Percentiles rank a stretch among this genome's conserved stretches.
phyloP scores from a whole-genome alignment of 2,797 vertebrate species.

The Cirrhinus mrigala region DNA sequence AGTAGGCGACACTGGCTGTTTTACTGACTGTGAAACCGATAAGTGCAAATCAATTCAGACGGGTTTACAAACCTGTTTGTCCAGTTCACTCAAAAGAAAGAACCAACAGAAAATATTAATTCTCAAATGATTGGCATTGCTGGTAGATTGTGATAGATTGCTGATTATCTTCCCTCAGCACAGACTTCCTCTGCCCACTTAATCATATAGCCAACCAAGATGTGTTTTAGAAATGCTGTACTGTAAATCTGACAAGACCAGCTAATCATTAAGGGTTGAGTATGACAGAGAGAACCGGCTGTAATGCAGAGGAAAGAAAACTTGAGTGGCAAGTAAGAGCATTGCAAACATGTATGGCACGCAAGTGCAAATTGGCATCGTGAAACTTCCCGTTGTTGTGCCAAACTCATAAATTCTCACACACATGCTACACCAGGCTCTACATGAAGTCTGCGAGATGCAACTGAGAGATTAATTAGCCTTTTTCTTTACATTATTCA shows the following conservation, averaged over 20 bases:
- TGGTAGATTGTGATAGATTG: background rate
- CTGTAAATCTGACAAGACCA: conserved; percentile 7
- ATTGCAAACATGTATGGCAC: conserved; percentile 5
- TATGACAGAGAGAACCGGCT: background rate
- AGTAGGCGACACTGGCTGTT: background rate
- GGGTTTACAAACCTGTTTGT: background rate
- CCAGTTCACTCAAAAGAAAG: background rate
- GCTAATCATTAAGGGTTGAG: background rate
- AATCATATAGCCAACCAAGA: conserved; percentile 6
- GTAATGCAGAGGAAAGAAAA: background rate
- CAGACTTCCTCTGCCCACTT: conserved; percentile 9
- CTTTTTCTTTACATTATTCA: background rate
- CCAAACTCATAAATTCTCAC: background rate
- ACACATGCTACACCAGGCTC: background rate
- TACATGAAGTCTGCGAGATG: background rate
- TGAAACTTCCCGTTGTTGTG: background rate
- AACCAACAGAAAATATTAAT: background rate
- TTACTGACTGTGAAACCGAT: background rate
- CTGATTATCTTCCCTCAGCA: background rate
- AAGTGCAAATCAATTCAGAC: background rate
- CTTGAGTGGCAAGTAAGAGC: background rate
- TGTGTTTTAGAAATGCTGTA: conserved; percentile 1
- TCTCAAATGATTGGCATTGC: background rate
- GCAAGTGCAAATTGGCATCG: background rate
- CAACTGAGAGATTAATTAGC: background rate